Percentiles rank a stretch among this genome's conserved stretches.
These are phyloP conservation scores for Brachyptera putata DNA, from an alignment of 2,888 invertebrate species.

Conservation along the genomic window DNA sequence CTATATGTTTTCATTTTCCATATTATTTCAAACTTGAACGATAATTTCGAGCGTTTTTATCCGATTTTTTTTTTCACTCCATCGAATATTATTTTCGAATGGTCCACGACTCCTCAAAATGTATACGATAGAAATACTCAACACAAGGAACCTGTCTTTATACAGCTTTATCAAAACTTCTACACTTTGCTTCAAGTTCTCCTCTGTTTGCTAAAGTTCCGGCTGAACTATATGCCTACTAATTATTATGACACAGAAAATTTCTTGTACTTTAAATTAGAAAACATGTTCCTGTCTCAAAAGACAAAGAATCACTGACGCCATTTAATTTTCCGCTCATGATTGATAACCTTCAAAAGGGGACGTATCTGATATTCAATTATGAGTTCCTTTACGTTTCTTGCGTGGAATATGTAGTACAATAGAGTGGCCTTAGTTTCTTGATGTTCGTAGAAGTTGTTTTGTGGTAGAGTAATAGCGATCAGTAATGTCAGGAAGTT, in stretches of 20 bases:
- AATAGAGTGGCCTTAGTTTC: not conserved
- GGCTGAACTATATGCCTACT: too few relatives aligned
- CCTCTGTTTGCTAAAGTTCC: too few relatives aligned
- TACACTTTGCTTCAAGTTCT: too few relatives aligned
- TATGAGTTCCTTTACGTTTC: conserved; percentile 5
- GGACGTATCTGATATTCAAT: conserved; percentile 6
- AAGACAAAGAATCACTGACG: not conserved
- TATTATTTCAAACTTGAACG: too few relatives aligned
- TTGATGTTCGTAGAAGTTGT: not conserved
- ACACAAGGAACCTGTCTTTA: too few relatives aligned
- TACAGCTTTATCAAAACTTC: too few relatives aligned
- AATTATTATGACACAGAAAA: not conserved
- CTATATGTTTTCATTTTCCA: too few relatives aligned
- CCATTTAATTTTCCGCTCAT: conserved; percentile 1
- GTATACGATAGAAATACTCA: too few relatives aligned
- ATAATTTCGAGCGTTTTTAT: too few relatives aligned
- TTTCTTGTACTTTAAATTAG: not conserved
- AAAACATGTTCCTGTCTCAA: not conserved
- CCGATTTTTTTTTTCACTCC: too few relatives aligned
- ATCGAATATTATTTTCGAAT: too few relatives aligned
- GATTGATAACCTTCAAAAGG: conserved; percentile 4
- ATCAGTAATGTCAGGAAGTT: conserved; percentile 1
- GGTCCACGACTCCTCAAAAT: too few relatives aligned
- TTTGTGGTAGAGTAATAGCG: conserved; percentile 8
- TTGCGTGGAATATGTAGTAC: not conserved